These are phyloP conservation scores for Odobenus rosmarus DNA, from an alignment of 2,113 vertebrate species.

Conservation along the genomic window DNA sequence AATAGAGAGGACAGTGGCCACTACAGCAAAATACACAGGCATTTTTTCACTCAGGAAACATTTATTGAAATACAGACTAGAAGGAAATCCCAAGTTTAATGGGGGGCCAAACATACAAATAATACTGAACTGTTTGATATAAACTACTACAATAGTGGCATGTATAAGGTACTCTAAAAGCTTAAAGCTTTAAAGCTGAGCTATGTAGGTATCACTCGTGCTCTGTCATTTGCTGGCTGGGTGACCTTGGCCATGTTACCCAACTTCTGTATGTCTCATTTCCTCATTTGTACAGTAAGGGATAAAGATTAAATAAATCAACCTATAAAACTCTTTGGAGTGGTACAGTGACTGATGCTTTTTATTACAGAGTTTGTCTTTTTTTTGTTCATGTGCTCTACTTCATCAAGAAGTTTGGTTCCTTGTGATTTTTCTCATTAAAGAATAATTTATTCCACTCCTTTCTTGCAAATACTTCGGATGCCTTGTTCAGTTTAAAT, in stretches of 20 bases:
- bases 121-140: background rate
- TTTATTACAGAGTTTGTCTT: background rate
- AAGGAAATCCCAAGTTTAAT: background rate
- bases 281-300: background rate
- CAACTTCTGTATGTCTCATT: background rate
- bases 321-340: background rate
- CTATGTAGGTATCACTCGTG: background rate
- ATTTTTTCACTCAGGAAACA: background rate
- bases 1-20: background rate
- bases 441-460: background rate
- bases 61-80: background rate
- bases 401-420: background rate
- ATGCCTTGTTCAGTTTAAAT: background rate
- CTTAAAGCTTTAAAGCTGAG: too few relatives aligned
- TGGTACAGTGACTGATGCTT: background rate
- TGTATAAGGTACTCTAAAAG: background rate
- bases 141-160: background rate
- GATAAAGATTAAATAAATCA: background rate
- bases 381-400: background rate
- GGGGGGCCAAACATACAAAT: background rate
- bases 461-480: background rate
- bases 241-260: background rate
- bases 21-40: background rate
- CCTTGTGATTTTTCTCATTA: background rate
- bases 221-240: background rate